phyloP scores from a whole-genome alignment of 2,888 invertebrate species.

The Stenodema calcarata region DNA sequence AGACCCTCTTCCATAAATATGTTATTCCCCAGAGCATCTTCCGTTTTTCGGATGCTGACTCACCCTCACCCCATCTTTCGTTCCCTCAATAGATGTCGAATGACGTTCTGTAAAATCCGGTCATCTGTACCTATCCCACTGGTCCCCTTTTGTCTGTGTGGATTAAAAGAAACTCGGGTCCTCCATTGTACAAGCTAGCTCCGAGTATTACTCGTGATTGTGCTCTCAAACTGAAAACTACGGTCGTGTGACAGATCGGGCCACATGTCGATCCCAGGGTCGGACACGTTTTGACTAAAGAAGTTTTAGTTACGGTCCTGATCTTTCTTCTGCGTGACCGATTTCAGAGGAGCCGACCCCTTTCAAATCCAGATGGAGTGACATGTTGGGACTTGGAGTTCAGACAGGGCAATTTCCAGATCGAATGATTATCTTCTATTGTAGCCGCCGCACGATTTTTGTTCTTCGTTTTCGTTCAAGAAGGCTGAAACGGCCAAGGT shows the following conservation, averaged over 20 bases:
- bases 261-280: conserved; percentile 22
- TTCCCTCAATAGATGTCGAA: neutral
- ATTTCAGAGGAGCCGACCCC: conserved; percentile 9
- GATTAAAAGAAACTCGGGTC: neutral
- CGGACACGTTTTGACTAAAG: conserved; percentile 43
- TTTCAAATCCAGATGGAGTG: neutral
- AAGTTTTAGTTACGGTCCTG: conserved; percentile 16
- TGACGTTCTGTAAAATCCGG: conserved; percentile 10
- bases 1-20: neutral
- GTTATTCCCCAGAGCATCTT: conserved; percentile 19
- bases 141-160: neutral
- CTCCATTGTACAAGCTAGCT: neutral
- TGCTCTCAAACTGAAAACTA: neutral
- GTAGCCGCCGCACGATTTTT: neutral
- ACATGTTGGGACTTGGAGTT: neutral
- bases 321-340: conserved; percentile 15
- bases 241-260: conserved; percentile 30
- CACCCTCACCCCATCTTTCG: neutral
- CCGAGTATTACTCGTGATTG: neutral
- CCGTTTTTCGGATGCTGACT: conserved; percentile 13
- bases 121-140: neutral
- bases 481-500: no score
- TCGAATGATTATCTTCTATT: neutral
- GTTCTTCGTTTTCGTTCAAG: no score
- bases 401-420: neutral